Evolutionary conservation across 2,113 vertebrate species (phyloP), one percentile per base, ranked within the genome.

Genomic region (Athene cunicularia): DNA sequence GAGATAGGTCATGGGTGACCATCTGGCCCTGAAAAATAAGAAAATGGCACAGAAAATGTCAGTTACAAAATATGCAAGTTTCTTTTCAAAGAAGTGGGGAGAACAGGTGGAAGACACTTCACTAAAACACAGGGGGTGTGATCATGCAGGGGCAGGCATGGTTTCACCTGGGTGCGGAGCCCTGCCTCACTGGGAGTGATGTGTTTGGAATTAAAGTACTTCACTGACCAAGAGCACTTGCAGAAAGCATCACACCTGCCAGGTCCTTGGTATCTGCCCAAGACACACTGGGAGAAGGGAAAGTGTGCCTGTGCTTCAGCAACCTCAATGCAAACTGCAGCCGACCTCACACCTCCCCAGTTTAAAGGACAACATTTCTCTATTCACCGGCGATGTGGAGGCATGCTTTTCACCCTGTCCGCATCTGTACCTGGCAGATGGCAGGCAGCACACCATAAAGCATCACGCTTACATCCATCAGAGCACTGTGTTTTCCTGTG

Each of bases 371-470:
- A 5, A 6, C 27, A 14, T 16, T 37, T 7, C 12, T 28, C 19
- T 35, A 12, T 8, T 21, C 26, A n/a, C 11, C 1, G 1, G 18
- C 0, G 2, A 5, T 13, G 27, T 11, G 17, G 45, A 76, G 33
- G 16, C 18, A 30, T 20, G 24, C 5, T 77, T 83, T 35, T 21
- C 32, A 62, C 18, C 11, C 53, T 68, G 16, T 43, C 55, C 28
- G 9, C 12, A 6, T 2, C 4, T 1, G 27, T 3, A 49, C 27
- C 30, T 20, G 55, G 35, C 72, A 93, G 49, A 22, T 12, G 27
- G 27, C 6, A 14, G 22, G 21, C 4, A 43, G 12, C 12, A 49
- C 33, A 43, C 11, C 33, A 18, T 21, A 37, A 67, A 68, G 26
- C 1, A n/a, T 35, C 20, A 32, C 33, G 30, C 26, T 43, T 49